Conservation (phyloP, 2,888 invertebrate species). For the Oligia strigilis region DNA sequence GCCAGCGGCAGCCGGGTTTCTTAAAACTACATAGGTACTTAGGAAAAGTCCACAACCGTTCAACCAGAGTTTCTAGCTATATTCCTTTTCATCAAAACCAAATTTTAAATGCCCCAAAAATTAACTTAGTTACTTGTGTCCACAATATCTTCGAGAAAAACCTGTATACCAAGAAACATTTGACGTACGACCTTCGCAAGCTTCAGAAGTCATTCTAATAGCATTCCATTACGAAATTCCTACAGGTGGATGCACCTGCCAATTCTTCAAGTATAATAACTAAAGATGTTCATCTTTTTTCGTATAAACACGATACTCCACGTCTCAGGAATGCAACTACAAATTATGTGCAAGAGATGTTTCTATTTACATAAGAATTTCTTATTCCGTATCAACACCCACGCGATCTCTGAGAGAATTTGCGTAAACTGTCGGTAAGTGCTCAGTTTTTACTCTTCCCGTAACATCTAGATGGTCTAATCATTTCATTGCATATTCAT, state of each 20-base stretch:
- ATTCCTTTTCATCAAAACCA: background rate
- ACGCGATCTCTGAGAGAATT: conserved; percentile 37
- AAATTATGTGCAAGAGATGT: conserved; percentile 19
- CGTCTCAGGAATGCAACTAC: conserved; percentile 21
- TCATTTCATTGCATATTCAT: background rate
- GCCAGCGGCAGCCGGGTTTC: too few species aligned
- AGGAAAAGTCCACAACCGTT: background rate
- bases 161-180: background rate
- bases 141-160: background rate
- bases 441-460: conserved; percentile 14
- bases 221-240: background rate
- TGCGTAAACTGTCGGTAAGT: conserved; percentile 29
- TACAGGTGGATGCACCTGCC: conserved; percentile 13
- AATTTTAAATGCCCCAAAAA: background rate
- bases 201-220: background rate
- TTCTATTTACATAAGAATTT: conserved; percentile 56
- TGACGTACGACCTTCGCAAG: background rate
- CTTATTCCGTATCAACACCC: conserved; percentile 33
- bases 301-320: background rate
- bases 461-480: background rate
- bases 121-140: background rate
- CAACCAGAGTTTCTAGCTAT: background rate
- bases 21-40: background rate
- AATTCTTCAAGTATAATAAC: conserved; percentile 14
- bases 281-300: conserved; percentile 18